phyloP scores from a whole-genome alignment of 92 coral and sea anemone species.

The Diadumene lineata region DNA sequence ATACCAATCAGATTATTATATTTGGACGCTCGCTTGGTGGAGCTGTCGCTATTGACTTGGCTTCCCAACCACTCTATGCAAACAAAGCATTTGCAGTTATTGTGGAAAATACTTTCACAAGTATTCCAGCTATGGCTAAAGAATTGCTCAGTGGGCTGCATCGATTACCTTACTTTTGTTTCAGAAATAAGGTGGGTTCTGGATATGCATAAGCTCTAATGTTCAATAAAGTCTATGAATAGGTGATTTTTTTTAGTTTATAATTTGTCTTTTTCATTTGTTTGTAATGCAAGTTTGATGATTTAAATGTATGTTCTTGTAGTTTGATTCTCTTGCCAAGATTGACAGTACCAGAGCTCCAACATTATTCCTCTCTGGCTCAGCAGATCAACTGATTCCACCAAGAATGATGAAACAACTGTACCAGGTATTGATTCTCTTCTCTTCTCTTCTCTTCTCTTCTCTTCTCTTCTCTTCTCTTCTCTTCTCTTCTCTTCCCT shows the following conservation, averaged over 20 bases:
- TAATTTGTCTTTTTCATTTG: too few species aligned
- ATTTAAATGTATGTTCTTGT: not conserved
- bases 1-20: constrained; percentile 77
- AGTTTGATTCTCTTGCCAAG: constrained; percentile 90
- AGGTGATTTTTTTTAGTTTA: too few species aligned
- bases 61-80: constrained; percentile 67
- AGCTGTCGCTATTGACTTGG: constrained; percentile 88
- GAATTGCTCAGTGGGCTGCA: constrained; percentile 80
- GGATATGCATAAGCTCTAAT: too few species aligned
- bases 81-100: constrained; percentile 87
- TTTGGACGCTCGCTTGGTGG: constrained; percentile 99
- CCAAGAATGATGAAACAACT: constrained; percentile 93
- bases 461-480: not conserved
- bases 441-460: not conserved
- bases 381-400: constrained; percentile 93
- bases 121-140: constrained; percentile 94
- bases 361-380: constrained; percentile 87
- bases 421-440: constrained; percentile 69
- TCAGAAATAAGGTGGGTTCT: constrained; percentile 92
- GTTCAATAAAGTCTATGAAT: too few species aligned
- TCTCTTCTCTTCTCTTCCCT: not conserved
- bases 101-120: constrained; percentile 94
- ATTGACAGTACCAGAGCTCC: constrained; percentile 77
- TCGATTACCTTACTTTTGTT: constrained; percentile 90
- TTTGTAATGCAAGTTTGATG: too few species aligned